Base-by-base conservation (phyloP, 2,888 invertebrate species). In the Hofmannophila pseudospretella region DNA sequence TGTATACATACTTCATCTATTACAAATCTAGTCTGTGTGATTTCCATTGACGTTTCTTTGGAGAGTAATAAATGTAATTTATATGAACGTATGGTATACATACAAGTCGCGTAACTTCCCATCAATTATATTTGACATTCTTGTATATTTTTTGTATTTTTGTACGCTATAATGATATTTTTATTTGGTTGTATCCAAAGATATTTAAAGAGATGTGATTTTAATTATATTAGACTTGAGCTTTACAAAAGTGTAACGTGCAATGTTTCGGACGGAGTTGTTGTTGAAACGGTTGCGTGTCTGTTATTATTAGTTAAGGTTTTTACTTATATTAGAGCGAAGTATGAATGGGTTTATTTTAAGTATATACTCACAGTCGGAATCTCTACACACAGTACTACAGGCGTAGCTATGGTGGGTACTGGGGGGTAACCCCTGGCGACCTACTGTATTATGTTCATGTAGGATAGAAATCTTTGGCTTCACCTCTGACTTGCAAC, bases 171-270 rank as follows among this genome's bases (percentile, higher is more conserved):
- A 69, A 68, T 76, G 37, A 39, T 43, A 43, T 35, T 39, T 84
- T 82, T 72, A 76, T 81, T 86, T 81, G 84, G 84, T 82, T 74
- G 67, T 71, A 77, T 69, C 85, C 85, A 85, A 86, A 86, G 85
- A 86, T 86, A 82, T 85, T 84, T 84, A 82, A 81, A 67, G 65
- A 77, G 63, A 82, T 84, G 84, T 85, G 85, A 84, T 82, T 80
- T 75, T 61, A 72, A 74, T 75, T 78, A 77, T 75, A 72, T 67
- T 78, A 76, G 61, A 69, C 44, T 72, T 67, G 71, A 81, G 79
- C 82, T 84, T 82, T 82, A 84, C 71, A 67, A 80, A 79, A 78
- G 78, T 78, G 69, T 74, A 16, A 73, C 63, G 73, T 75, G 77
- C 76, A 69, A 73, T 76, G 59, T 73, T 59, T 64, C 57, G 61